Percentiles rank a stretch among this genome's conserved stretches.
These are phyloP conservation scores for Phymanthus crucifer DNA, from an alignment of 92 coral and sea anemone species.

Conservation along the genomic window DNA sequence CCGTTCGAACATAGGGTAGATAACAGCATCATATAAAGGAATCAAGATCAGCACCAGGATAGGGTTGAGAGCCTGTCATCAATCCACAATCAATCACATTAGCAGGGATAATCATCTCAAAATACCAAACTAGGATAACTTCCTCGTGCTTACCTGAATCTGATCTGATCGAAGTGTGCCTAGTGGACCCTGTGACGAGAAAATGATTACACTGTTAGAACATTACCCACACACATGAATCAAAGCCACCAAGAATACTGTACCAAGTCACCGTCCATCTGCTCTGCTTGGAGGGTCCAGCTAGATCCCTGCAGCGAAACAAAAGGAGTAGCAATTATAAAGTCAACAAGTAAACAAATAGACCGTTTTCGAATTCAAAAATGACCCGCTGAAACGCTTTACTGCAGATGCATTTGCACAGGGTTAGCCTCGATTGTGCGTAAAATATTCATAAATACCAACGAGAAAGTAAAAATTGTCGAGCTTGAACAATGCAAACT, in stretches of 20 bases:
- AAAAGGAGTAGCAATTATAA: background rate
- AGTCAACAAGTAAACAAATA: no score
- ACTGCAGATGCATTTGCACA: no score
- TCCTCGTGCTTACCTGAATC: constrained; percentile 63
- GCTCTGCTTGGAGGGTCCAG: constrained; percentile 88
- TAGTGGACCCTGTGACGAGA: constrained; percentile 38
- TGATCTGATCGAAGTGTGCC: constrained; percentile 86
- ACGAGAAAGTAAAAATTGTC: no score
- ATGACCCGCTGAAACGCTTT: no score
- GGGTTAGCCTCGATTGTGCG: no score
- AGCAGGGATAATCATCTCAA: background rate
- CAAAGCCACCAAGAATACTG: background rate
- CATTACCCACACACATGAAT: background rate
- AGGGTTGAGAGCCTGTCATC: constrained; percentile 78
- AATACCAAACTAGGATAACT: background rate
- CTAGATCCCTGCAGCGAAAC: constrained; percentile 69
- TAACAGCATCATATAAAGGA: constrained; percentile 77
- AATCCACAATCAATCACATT: background rate
- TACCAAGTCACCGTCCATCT: constrained; percentile 89
- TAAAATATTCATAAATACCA: no score
- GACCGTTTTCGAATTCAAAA: no score
- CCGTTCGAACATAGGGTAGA: constrained; percentile 86
- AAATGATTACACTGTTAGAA: background rate
- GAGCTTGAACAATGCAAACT: no score
- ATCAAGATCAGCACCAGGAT: constrained; percentile 79